phyloP scores from a whole-genome alignment of 1,140 invertebrate species.

The Trachymyrmex septentrionalis region DNA sequence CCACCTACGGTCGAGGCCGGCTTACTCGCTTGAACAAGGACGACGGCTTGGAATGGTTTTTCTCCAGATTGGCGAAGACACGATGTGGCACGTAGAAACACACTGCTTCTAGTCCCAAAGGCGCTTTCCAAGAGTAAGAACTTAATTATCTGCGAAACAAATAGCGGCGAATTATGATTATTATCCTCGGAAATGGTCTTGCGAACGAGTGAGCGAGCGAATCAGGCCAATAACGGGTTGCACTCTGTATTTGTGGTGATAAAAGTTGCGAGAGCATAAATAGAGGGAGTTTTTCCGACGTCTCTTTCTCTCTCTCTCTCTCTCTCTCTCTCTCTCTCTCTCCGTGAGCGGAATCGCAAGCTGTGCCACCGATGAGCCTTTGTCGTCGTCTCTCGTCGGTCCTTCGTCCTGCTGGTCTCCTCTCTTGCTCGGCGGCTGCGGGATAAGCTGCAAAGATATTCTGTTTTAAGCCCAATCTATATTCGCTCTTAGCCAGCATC shows the following conservation, averaged over 20 bases:
- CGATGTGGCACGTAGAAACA: constrained; percentile 54
- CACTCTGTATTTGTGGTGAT: constrained; percentile 74
- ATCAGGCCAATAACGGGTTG: constrained; percentile 6
- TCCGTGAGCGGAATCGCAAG: constrained; percentile 75
- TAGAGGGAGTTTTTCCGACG: constrained; percentile 76
- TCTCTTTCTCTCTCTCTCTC: too few relatives aligned
- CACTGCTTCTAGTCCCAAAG: constrained; percentile 47
- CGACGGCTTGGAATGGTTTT: constrained; percentile 73
- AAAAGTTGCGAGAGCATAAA: constrained; percentile 80
- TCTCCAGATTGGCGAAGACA: constrained; percentile 78
- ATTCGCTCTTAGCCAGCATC: constrained; percentile 56
- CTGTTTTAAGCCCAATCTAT: constrained; percentile 73
- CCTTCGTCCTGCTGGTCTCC: constrained; percentile 26
- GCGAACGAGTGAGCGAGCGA: constrained; percentile 54
- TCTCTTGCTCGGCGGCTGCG: constrained; percentile 57
- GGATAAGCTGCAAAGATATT: constrained; percentile 68
- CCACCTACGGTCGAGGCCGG: constrained; percentile 41
- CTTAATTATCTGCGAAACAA: constrained; percentile 83
- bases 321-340: too few relatives aligned
- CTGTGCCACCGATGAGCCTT: constrained; percentile 67
- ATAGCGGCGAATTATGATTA: constrained; percentile 82
- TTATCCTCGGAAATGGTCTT: constrained; percentile 73
- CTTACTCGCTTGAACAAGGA: constrained; percentile 74
- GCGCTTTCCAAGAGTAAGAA: constrained; percentile 75
- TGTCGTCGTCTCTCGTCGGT: constrained; percentile 58